Base-by-base conservation (phyloP, 2,113 vertebrate species). In the Vanacampus margaritifer region DNA sequence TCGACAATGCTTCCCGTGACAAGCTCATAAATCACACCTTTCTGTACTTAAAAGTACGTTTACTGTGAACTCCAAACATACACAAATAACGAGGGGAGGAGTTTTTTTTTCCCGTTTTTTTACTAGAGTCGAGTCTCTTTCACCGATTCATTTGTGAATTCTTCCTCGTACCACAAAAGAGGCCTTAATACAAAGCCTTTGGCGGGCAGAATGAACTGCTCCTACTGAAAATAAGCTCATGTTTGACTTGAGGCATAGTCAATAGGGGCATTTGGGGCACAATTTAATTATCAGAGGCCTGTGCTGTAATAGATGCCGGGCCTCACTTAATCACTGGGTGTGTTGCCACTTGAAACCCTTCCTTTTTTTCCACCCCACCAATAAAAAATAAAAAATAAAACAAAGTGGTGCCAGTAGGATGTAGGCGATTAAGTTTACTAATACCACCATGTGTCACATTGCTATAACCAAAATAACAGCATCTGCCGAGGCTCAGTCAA, bases 11-110 rank as follows among this genome's bases (percentile, higher is more conserved):
- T 95, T 93, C 93, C 93, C 93, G 92, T 96, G 97, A 99, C 97
- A 98, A 96, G 95, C 95, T 95, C 95, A 99, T 99, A 95, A 98
- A 98, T 99, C 96, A 99, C 95, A 92, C 91, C 89, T 87, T 91
- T 90, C 92, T 93, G 92, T 93, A 92, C 84, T 91, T 87, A 89
- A 57, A 92, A 94, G 91, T 89, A 89, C 85, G 91, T 91, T 91
- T 90, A 92, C 92, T 91, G 90, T 89, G 91, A 94, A 93, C 81
- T 88, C 88, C 88, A 84, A 67, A 68, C 69, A 80, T 81, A 87
- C 82, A 90, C 89, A 88, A 87, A 84, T 16, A 32, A 32, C 28
- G 28, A 32, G 28, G 28, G 28, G 28, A 32, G 28, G 28, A 32
- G 28, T 32, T 32, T 32, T 32, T 32, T 32, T 32, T 32, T 32